phyloP scores from a whole-genome alignment of 1,140 invertebrate species.

The Sarcophaga bullata region DNA sequence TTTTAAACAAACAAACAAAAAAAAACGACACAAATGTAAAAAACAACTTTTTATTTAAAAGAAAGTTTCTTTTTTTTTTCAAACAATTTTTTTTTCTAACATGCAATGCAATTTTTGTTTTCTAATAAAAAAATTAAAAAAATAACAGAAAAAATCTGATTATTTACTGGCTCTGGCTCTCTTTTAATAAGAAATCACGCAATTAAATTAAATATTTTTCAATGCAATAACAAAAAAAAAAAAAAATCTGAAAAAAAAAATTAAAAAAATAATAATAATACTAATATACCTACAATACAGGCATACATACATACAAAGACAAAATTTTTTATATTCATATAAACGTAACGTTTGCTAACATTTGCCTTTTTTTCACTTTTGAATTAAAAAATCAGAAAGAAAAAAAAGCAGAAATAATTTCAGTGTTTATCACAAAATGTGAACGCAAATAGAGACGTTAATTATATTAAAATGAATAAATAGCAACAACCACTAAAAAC shows the following conservation, averaged over 20 bases:
- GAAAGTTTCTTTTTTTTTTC: too few species aligned
- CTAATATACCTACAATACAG: too few species aligned
- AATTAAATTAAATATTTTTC: slow-evolving; percentile 9
- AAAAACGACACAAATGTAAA: too few species aligned
- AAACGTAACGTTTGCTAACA: too few species aligned
- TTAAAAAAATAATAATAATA: too few species aligned
- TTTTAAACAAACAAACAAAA: too few species aligned
- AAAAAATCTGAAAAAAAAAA: background rate
- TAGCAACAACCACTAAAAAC: background rate
- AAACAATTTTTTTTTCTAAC: background rate
- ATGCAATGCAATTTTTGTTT: background rate
- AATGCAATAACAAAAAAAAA: background rate
- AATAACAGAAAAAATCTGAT: too few species aligned
- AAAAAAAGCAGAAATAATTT: background rate
- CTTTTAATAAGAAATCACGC: background rate
- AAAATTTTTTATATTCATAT: too few species aligned
- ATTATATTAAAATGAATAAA: slow-evolving; percentile 23
- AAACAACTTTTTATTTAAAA: background rate
- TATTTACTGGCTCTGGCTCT: background rate
- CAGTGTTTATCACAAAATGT: slow-evolving; percentile 7
- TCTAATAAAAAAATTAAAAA: background rate
- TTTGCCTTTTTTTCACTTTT: too few species aligned
- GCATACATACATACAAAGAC: too few species aligned
- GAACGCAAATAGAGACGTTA: slow-evolving; percentile 23
- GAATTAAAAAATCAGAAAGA: too few species aligned